These are phyloP conservation scores for Thomomys bottae DNA, from an alignment of 2,113 vertebrate species.

Conservation along the genomic window DNA sequence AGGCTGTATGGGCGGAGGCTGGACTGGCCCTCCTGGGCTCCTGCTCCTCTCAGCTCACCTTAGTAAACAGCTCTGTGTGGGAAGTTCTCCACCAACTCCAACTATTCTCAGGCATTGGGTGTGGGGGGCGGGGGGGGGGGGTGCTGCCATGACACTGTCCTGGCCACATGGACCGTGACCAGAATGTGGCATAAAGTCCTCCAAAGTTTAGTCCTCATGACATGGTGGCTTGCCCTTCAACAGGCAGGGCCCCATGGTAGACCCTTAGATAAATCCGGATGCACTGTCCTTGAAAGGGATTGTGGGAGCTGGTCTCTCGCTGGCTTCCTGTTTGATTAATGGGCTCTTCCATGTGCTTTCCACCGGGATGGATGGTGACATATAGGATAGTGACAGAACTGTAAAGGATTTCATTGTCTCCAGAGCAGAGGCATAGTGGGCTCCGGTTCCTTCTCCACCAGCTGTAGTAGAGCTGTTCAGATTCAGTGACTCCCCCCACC, in stretches of 20 bases:
- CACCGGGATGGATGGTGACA: no score
- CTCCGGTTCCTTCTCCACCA: accelerated
- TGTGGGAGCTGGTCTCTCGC: background rate
- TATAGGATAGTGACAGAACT: background rate
- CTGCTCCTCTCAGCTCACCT: background rate
- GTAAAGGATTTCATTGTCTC: no score
- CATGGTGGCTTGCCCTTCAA: background rate
- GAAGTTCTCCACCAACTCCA: no score
- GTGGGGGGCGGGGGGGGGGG: no score
- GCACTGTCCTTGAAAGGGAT: background rate
- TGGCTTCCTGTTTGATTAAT: background rate
- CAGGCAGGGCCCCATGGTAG: background rate
- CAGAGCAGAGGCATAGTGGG: background rate
- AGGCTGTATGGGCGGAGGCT: accelerated
- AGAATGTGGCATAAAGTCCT: background rate
- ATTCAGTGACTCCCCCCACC: no score
- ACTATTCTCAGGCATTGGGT: accelerated
- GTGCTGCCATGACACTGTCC: no score
- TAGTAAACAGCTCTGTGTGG: accelerated
- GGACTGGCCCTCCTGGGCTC: background rate
- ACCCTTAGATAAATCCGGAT: no score
- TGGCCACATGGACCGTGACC: no score
- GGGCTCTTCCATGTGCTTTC: no score
- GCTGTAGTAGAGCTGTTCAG: no score
- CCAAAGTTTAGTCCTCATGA: background rate